Conservation (phyloP, 2,797 vertebrate species). For the Hephaestus fuliginosus region DNA sequence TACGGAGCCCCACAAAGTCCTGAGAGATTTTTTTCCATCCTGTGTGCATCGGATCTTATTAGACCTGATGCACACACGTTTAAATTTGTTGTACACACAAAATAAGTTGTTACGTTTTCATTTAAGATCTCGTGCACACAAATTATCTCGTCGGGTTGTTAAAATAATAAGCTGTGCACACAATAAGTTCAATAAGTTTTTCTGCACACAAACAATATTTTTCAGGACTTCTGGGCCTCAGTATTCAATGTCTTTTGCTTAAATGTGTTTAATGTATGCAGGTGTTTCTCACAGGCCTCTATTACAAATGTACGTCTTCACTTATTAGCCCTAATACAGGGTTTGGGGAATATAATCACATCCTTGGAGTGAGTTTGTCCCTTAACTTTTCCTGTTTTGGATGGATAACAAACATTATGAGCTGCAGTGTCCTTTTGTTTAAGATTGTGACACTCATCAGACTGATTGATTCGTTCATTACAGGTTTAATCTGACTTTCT, state of each 20-base stretch:
- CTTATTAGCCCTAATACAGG: background rate
- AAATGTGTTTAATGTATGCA: slow-evolving; percentile 14
- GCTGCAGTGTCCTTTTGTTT: background rate
- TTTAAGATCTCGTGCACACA: background rate
- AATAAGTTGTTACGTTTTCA: background rate
- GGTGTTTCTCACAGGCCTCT: slow-evolving; percentile 6
- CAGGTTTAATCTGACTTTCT: background rate
- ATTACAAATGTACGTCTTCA: background rate
- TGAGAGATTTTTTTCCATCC: background rate
- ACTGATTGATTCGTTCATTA: slow-evolving; percentile 8
- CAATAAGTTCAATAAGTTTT: background rate
- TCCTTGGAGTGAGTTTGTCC: background rate
- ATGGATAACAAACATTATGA: background rate
- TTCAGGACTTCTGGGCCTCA: background rate
- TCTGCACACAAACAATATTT: background rate
- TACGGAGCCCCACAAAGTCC: background rate
- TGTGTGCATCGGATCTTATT: background rate
- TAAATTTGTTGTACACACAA: background rate
- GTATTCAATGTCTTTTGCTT: slow-evolving; percentile 3
- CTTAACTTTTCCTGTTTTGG: background rate
- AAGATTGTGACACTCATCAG: background rate
- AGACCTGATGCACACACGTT: background rate
- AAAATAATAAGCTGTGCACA: background rate
- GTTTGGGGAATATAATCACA: background rate
- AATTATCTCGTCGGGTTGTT: background rate